Conservation (phyloP, 2,113 vertebrate species). For the Leiothrix lutea region DNA sequence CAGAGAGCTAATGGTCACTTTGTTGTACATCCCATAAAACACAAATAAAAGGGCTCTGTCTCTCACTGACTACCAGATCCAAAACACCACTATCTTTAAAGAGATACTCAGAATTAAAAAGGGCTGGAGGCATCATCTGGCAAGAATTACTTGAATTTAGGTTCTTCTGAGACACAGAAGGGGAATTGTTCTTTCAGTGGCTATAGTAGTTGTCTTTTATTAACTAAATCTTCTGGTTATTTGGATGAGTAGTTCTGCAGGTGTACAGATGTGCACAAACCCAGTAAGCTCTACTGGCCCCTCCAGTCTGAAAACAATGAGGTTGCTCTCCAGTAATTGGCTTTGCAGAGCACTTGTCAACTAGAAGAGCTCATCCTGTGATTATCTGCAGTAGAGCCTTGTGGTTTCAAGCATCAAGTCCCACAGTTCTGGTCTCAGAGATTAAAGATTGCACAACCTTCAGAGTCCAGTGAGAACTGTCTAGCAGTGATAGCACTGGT, state of each 20-base stretch:
- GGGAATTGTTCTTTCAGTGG: background rate
- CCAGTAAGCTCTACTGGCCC: background rate
- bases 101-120: background rate
- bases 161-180: background rate
- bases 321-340: background rate
- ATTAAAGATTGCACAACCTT: background rate
- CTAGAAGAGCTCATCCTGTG: background rate
- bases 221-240: background rate
- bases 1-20: background rate
- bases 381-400: background rate
- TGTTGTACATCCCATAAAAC: background rate
- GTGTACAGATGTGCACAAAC: background rate
- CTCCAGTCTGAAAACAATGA: slow-evolving; percentile 1
- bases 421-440: background rate
- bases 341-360: background rate
- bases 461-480: background rate
- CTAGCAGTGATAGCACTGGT: background rate
- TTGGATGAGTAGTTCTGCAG: background rate
- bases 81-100: background rate
- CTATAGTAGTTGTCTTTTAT: background rate
- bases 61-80: background rate
- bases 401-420: background rate
- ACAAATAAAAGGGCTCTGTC: background rate
- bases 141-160: background rate
- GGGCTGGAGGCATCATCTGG: background rate